Conservation (phyloP, 2,113 vertebrate genomes). For the Cyphomyrus discorhynchus region DNA sequence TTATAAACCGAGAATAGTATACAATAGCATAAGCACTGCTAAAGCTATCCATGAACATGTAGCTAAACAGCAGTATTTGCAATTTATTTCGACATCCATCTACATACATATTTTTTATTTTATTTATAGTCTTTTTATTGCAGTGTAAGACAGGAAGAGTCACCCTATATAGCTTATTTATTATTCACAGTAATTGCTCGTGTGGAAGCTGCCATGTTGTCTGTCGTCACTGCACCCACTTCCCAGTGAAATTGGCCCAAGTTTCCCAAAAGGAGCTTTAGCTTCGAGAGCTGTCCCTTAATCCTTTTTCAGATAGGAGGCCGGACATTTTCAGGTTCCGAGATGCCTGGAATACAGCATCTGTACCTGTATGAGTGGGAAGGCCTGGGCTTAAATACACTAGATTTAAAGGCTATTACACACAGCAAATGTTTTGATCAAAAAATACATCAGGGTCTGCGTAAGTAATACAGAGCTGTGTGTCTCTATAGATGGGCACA, state of each 20-base stretch:
- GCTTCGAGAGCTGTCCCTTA: not conserved
- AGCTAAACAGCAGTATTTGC: no score
- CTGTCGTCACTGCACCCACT: not conserved
- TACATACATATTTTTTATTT: not conserved
- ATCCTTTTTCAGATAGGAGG: not conserved
- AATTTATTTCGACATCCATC: not conserved
- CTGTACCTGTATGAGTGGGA: not conserved
- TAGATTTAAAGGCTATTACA: not conserved
- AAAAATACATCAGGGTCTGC: no score
- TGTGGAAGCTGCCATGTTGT: not conserved
- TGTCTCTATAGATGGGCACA: not conserved
- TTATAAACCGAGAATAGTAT: not conserved
- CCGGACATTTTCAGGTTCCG: not conserved
- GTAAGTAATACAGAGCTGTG: no score
- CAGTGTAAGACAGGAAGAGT: not conserved
- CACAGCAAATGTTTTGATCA: no score
- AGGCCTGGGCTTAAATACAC: not conserved
- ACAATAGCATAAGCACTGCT: not conserved
- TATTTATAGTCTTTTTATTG: not conserved
- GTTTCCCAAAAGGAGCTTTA: not conserved
- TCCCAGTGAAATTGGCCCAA: not conserved
- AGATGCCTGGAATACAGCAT: not conserved
- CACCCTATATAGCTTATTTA: not conserved
- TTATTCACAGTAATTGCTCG: not conserved
- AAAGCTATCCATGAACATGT: not conserved